Base-by-base conservation (phyloP, 2,113 vertebrate species). In the Archilochus colubris region DNA sequence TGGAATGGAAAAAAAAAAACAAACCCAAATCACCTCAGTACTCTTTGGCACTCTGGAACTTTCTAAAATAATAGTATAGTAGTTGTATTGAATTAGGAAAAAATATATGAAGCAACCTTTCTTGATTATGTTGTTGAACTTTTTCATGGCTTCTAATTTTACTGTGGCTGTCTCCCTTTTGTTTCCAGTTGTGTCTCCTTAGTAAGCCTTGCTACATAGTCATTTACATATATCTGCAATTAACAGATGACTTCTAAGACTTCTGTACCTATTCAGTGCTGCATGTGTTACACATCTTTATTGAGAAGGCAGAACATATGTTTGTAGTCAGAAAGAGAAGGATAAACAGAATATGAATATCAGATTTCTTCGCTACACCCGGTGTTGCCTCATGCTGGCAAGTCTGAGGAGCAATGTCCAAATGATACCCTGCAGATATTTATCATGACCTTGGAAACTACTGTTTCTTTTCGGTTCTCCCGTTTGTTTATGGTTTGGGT, bases 231-330 rank as follows among this genome's bases (percentile, higher is more conserved):
- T 38, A 48, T 83, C 59, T 83, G 31, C 72, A 78, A 68, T 84
- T 77, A 85, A 28, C 28, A 91, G 70, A 36, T 73, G 23, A 55
- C 48, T 80, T 91, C 33, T 58, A 80, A 58, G 74, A 36, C 30
- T 72, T 48, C 27, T 57, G 54, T 68, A 77, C n/a, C 64, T 91
- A n/a, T 64, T 80, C 36, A 9, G 25, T 74, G 72, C 44, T 74
- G 72, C 44, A 40, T 31, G 25, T 74, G 55, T 83, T 74, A 22
- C 68, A 31, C 64, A 40, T 88, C n/a, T 36, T 68, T 75, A 28
- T n/a, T 74, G 79, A 72, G 80, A 88, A 75, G 55, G 44, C n/a
- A 78, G 88, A 88, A 88, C 93, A 73, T 82, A 25, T 92, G 93
- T 86, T 96, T 88, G n/a, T 64, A 58, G 90, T 88, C 72, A 86